Conservation (phyloP, 2,113 vertebrate species). For the Cichladusa arquata region DNA sequence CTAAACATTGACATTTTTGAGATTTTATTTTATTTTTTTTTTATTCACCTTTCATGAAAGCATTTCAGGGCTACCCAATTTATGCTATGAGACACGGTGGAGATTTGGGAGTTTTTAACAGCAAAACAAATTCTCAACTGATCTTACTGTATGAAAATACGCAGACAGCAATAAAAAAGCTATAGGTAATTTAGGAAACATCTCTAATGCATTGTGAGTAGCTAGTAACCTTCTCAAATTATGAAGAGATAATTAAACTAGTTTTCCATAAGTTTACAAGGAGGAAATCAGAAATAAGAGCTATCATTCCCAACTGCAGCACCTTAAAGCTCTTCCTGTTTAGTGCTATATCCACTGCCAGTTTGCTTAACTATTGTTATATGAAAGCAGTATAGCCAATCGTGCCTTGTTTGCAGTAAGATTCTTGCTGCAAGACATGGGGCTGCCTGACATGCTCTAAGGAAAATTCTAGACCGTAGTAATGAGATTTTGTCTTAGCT, state of each 20-base stretch:
- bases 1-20: background rate
- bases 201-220: background rate
- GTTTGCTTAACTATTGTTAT: background rate
- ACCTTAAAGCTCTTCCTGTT: background rate
- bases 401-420: background rate
- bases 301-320: background rate
- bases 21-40: accelerated
- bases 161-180: background rate
- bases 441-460: background rate
- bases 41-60: background rate
- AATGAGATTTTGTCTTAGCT: background rate
- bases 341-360: background rate
- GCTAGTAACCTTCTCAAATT: background rate
- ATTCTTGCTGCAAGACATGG: background rate
- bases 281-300: background rate
- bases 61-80: background rate
- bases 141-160: background rate
- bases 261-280: background rate
- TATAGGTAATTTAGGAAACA: background rate
- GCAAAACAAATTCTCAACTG: background rate
- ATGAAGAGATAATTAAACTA: background rate
- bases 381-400: background rate
- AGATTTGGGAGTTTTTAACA: background rate
- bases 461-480: background rate
- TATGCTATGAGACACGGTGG: background rate